phyloP scores from a whole-genome alignment of 2,888 invertebrate species.

The Rutpela maculata region DNA sequence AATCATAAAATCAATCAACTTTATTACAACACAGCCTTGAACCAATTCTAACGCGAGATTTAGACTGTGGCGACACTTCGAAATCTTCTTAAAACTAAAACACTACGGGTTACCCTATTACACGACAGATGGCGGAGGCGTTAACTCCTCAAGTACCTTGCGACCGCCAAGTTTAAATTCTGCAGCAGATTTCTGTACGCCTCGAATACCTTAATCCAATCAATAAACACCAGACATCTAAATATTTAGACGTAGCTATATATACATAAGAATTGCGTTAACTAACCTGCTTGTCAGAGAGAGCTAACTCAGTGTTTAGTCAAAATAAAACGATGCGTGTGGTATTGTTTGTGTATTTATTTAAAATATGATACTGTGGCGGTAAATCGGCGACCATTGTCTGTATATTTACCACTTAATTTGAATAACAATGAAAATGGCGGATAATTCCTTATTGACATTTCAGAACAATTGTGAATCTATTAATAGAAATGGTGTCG shows the following conservation, averaged over 20 bases:
- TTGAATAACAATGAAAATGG: conserved; percentile 62
- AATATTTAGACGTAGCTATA: conserved; percentile 48
- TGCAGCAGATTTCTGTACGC: conserved; percentile 39
- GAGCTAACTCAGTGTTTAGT: conserved; percentile 36
- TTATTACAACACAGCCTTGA: conserved; percentile 35
- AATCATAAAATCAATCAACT: conserved; percentile 42
- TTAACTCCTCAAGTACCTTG: neutral
- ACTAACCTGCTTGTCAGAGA: conserved; percentile 38
- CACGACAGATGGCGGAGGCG: conserved; percentile 40
- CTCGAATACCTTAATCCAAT: conserved; percentile 47
- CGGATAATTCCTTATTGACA: conserved; percentile 61
- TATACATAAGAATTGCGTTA: conserved; percentile 41
- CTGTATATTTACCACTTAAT: conserved; percentile 5
- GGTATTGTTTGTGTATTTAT: conserved; percentile 30
- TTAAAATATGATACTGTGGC: conserved; percentile 40
- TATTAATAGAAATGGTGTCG: conserved; percentile 64
- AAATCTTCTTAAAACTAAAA: neutral
- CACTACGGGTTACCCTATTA: neutral
- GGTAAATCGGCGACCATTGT: conserved; percentile 28
- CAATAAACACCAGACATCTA: conserved; percentile 53
- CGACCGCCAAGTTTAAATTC: conserved; percentile 10
- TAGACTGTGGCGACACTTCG: neutral
- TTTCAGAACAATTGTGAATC: conserved; percentile 62
- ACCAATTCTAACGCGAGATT: conserved; percentile 18
- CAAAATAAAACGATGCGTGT: conserved; percentile 38